Conservation (phyloP, 2,888 invertebrate species). For the Tortrix viridana region DNA sequence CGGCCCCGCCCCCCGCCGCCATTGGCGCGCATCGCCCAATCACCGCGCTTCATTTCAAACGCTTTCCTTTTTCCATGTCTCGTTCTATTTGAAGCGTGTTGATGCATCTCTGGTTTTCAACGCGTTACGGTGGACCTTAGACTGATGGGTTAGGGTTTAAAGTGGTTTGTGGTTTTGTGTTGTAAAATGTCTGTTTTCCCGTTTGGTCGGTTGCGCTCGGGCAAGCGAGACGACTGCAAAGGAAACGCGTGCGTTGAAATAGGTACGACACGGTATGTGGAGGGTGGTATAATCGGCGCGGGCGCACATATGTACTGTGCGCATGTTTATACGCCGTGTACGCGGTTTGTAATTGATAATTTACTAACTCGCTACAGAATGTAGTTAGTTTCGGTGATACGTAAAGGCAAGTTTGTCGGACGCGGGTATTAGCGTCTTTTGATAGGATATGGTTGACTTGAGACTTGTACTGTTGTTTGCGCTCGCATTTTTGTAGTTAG, state of each 20-base stretch:
- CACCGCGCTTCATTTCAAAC: conserved; percentile 80
- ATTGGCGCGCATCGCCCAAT: conserved; percentile 78
- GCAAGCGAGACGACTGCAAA: conserved; percentile 71
- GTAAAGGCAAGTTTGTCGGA: conserved; percentile 2
- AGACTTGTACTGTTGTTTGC: not conserved
- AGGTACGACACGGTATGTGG: conserved; percentile 31
- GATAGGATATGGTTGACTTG: conserved; percentile 1
- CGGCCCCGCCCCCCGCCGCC: conserved; percentile 67
- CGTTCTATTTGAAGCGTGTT: conserved; percentile 81
- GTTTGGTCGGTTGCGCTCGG: conserved; percentile 79
- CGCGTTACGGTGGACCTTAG: conserved; percentile 48
- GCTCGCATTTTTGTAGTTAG: not conserved
- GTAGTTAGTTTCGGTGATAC: conserved; percentile 22
- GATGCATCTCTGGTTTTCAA: conserved; percentile 60
- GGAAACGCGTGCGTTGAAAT: conserved; percentile 52
- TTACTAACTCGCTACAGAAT: conserved; percentile 32
- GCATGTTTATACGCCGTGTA: conserved; percentile 30
- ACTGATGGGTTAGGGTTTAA: conserved; percentile 8
- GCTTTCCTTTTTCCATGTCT: conserved; percentile 80
- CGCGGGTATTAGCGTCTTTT: conserved; percentile 4
- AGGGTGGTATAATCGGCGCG: conserved; percentile 20
- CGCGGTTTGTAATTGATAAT: conserved; percentile 39
- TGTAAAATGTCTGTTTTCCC: conserved; percentile 75
- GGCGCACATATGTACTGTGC: conserved; percentile 36
- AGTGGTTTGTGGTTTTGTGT: conserved; percentile 24